phyloP scores from a whole-genome alignment of 2,113 vertebrate genomes.

The Morone saxatilis region DNA sequence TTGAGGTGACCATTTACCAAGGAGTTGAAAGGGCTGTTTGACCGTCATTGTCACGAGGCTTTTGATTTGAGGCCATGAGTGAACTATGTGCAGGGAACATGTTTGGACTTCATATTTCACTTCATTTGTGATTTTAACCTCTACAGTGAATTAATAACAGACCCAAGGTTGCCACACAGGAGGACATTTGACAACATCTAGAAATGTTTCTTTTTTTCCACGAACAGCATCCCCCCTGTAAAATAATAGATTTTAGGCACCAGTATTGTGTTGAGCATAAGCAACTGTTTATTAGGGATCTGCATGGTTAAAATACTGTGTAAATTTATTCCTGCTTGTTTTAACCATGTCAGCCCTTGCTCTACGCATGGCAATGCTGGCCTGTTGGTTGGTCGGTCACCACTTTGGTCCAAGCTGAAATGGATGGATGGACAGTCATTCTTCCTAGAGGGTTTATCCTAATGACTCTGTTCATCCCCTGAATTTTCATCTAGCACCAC shows the following conservation, averaged over 20 bases:
- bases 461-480: neutral
- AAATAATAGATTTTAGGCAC: no score
- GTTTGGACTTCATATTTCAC: conserved; percentile 19
- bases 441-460: neutral
- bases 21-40: conserved; percentile 42
- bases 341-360: no score
- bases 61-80: conserved; percentile 39
- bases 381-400: neutral
- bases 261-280: no score
- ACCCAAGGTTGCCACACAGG: neutral
- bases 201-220: no score
- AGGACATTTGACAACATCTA: no score
- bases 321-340: no score
- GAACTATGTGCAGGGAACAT: conserved; percentile 7
- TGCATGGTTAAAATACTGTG: no score
- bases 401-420: neutral
- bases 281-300: no score
- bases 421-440: neutral
- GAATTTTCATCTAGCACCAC: neutral
- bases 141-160: conserved; percentile 2
- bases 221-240: no score
- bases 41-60: conserved; percentile 44
- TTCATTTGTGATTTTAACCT: neutral
- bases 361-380: neutral
- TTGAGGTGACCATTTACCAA: conserved; percentile 31